These are phyloP conservation scores for Cricetomys ansorgei DNA, from an alignment of 2,113 vertebrate genomes.

Conservation along the genomic window DNA sequence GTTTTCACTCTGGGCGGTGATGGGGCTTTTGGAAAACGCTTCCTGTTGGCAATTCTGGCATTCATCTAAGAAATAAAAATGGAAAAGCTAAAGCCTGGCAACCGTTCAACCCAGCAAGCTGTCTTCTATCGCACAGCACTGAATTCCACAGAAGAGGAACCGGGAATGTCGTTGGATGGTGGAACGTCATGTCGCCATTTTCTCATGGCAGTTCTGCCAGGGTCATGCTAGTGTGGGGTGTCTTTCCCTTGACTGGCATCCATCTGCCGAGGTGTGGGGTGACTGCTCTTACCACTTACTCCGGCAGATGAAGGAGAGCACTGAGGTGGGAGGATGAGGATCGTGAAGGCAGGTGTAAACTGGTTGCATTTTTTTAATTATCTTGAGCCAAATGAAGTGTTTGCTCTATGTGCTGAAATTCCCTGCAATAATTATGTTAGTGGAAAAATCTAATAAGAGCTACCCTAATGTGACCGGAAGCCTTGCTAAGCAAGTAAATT, in stretches of 20 bases:
- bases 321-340: background rate
- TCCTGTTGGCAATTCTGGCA: slow-evolving; percentile 40
- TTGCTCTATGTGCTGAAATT: slow-evolving; percentile 69
- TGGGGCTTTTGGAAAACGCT: slow-evolving; percentile 16
- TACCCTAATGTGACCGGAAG: slow-evolving; percentile 65
- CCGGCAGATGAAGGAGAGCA: background rate
- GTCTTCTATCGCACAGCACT: background rate
- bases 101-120: slow-evolving; percentile 35
- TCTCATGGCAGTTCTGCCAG: background rate
- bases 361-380: slow-evolving; percentile 68
- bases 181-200: slow-evolving; percentile 46
- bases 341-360: background rate
- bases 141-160: background rate
- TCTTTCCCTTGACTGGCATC: background rate
- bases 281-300: background rate
- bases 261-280: background rate
- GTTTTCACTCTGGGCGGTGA: slow-evolving; percentile 27
- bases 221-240: background rate
- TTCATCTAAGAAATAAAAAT: slow-evolving; percentile 23
- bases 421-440: slow-evolving; percentile 62
- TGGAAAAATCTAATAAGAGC: slow-evolving; percentile 76
- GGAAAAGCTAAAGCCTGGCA: slow-evolving; percentile 21
- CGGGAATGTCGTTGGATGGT: background rate
- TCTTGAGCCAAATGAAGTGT: slow-evolving; percentile 70
- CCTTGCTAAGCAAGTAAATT: slow-evolving; percentile 69